These are phyloP conservation scores for Germaria angustata DNA, from an alignment of 2,888 invertebrate species.

Conservation along the genomic window DNA sequence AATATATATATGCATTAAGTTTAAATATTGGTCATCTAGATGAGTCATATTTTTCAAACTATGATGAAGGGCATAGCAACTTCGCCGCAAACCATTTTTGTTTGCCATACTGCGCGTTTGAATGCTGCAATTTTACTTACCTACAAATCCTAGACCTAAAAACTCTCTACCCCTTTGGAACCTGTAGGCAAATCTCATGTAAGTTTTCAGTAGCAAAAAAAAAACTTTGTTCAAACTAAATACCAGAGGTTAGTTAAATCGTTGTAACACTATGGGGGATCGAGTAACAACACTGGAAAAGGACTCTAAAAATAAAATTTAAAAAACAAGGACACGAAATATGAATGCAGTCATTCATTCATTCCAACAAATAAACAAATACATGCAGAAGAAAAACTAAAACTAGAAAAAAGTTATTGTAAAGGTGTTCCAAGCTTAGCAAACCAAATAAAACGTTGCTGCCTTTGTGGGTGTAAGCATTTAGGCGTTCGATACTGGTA, in stretches of 20 bases:
- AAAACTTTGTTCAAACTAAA: conserved; percentile 32
- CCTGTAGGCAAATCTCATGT: not conserved
- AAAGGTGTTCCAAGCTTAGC: conserved; percentile 10
- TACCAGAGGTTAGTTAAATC: conserved; percentile 53
- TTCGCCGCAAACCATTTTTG: not conserved
- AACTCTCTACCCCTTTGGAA: not conserved
- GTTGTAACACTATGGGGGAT: conserved; percentile 48
- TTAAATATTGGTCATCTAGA: too few relatives aligned
- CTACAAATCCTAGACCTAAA: conserved; percentile 19
- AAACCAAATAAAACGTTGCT: conserved; percentile 8
- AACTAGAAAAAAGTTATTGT: not conserved
- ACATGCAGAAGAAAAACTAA: not conserved
- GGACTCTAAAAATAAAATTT: not conserved
- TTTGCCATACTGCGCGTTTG: too few relatives aligned
- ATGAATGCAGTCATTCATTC: conserved; percentile 38
- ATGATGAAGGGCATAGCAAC: not conserved
- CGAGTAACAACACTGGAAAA: conserved; percentile 9
- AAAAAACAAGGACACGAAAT: conserved; percentile 11
- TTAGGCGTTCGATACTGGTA: conserved; percentile 27
- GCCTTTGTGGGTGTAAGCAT: conserved; percentile 5
- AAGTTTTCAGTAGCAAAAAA: not conserved
- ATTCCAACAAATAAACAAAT: conserved; percentile 27
- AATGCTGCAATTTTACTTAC: not conserved
- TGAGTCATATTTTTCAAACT: too few relatives aligned
- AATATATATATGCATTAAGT: too few relatives aligned